These are phyloP conservation scores for Hylyphantes graminicola DNA, from an alignment of 1,140 invertebrate genomes.

Conservation along the genomic window DNA sequence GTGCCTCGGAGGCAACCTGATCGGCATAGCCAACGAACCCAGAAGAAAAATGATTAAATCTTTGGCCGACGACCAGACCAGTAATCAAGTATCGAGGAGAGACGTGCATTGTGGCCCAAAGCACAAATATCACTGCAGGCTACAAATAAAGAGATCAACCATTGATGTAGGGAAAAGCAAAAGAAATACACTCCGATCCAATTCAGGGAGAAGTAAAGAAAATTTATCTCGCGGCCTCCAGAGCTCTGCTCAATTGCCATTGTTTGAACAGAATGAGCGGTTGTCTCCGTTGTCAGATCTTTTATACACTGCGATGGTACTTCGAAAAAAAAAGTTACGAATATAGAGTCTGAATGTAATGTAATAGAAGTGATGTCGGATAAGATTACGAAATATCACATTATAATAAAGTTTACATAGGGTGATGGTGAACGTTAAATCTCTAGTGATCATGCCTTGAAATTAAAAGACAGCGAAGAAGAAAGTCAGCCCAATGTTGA, in stretches of 20 bases:
- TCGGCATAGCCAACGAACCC: conserved; percentile 41
- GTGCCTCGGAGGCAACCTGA: conserved; percentile 30
- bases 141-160: conserved; percentile 54
- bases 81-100: conserved; percentile 48
- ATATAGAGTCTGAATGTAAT: too few species aligned
- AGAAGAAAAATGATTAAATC: conserved; percentile 54
- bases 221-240: conserved; percentile 38
- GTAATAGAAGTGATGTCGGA: too few species aligned
- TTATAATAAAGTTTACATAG: too few species aligned
- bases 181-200: conserved; percentile 28
- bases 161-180: conserved; percentile 34
- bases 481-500: too few species aligned
- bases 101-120: conserved; percentile 49
- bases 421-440: too few species aligned
- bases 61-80: conserved; percentile 35
- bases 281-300: conserved; percentile 17
- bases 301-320: too few species aligned
- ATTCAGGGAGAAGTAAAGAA: conserved; percentile 2
- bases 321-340: too few species aligned
- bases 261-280: conserved; percentile 23
- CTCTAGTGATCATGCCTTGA: too few species aligned
- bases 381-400: too few species aligned
- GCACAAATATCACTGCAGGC: conserved; percentile 48
- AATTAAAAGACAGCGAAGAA: too few species aligned
- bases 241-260: conserved; percentile 26